phyloP scores from a whole-genome alignment of 2,113 vertebrate species.

The Microtus oregoni region DNA sequence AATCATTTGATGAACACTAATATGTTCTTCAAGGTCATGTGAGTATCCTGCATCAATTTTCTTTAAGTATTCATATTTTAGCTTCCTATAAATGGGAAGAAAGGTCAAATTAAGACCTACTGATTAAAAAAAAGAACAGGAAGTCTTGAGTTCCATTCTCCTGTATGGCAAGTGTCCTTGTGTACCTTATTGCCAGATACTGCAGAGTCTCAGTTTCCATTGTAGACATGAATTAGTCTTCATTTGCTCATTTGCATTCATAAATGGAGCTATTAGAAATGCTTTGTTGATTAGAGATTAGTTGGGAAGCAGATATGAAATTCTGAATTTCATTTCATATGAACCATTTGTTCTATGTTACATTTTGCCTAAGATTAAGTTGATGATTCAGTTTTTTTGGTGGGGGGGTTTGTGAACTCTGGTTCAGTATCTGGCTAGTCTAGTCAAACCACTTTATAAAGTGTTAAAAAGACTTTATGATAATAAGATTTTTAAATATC shows the following conservation, averaged over 20 bases:
- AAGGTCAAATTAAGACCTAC: background rate
- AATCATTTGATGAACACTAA: background rate
- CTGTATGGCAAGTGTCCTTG: background rate
- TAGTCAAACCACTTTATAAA: background rate
- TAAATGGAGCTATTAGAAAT: background rate
- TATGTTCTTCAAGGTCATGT: constrained; percentile 3
- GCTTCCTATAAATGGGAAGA: background rate
- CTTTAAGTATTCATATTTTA: background rate
- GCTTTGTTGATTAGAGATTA: background rate
- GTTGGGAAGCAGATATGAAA: background rate
- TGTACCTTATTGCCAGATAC: background rate
- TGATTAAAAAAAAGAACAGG: background rate
- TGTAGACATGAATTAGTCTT: background rate
- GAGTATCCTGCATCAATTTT: background rate
- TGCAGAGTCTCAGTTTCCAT: background rate
- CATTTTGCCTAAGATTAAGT: background rate
- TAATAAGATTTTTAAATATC: background rate
- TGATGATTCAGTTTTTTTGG: background rate
- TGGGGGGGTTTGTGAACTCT: background rate
- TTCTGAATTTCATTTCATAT: background rate
- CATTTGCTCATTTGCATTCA: background rate
- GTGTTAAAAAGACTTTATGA: background rate
- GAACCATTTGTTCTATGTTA: background rate
- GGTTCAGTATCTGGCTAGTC: background rate
- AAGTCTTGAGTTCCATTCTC: background rate